Evolutionary conservation across 64 coral and sea anemone genomes (phyloP).

Genomic region (Montipora cactus): DNA sequence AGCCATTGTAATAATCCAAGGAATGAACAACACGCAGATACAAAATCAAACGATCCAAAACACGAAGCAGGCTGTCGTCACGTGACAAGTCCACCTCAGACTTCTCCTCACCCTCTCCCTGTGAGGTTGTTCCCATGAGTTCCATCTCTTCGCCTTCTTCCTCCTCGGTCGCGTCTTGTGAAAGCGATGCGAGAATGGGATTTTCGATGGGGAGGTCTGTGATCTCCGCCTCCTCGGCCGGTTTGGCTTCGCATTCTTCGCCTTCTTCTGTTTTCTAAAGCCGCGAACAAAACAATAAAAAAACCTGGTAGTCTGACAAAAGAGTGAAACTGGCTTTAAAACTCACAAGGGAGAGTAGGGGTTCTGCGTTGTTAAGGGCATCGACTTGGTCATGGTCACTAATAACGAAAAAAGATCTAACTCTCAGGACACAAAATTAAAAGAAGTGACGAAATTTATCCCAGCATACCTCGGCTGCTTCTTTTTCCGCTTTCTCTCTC

Average conservation of each 20-base stretch:
- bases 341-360: no score
- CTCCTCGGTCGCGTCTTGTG: constrained; percentile 89
- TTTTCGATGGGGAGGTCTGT: constrained; percentile 81
- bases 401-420: no score
- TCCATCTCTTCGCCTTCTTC: constrained; percentile 97
- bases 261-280: constrained; percentile 88
- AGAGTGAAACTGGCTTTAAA: no score
- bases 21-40: constrained; percentile 96
- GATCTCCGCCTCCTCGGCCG: constrained; percentile 68
- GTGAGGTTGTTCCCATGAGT: constrained; percentile 80
- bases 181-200: constrained; percentile 87
- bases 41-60: constrained; percentile 87
- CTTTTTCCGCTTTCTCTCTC: constrained; percentile 87
- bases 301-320: not conserved
- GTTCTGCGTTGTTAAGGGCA: no score
- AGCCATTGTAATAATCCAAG: constrained; percentile 95
- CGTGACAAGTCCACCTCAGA: constrained; percentile 74
- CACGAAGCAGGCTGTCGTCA: constrained; percentile 77
- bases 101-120: constrained; percentile 61
- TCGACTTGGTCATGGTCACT: no score
- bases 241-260: constrained; percentile 89
- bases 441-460: not conserved
- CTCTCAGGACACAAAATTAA: no score
- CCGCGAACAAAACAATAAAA: not conserved
- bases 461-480: constrained; percentile 80